A percentile compares a stretch with the other conserved stretches of the same genome.
These are phyloP conservation scores for Lanistes nyassanus DNA, from an alignment of 1,140 invertebrate species.

Conservation along the genomic window DNA sequence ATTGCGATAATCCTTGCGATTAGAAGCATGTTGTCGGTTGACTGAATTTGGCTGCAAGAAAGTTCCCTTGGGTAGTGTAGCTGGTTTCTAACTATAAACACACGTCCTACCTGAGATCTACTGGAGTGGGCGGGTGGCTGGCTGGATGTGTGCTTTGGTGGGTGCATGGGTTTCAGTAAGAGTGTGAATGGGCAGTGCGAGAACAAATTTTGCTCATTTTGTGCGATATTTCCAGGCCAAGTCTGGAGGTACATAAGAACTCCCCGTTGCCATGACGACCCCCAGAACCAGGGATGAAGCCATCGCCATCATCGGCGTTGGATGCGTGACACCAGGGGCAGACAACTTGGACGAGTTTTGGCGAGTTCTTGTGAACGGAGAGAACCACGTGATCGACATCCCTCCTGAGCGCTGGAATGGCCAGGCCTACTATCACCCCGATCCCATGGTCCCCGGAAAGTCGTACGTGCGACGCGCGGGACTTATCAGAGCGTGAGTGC, in stretches of 20 bases:
- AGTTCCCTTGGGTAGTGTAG: no score
- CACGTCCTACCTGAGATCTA: no score
- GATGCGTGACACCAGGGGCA: slow-evolving; percentile 38
- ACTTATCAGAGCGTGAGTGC: slow-evolving; percentile 45
- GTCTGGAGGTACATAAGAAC: not conserved
- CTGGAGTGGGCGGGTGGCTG: no score
- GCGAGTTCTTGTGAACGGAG: slow-evolving; percentile 50
- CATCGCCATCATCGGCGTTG: slow-evolving; percentile 41
- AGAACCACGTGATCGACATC: slow-evolving; percentile 54
- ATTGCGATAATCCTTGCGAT: no score
- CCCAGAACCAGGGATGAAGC: slow-evolving; percentile 8
- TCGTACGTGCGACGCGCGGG: slow-evolving; percentile 47
- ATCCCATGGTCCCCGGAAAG: slow-evolving; percentile 42
- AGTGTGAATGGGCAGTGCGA: no score
- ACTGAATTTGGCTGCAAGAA: no score
- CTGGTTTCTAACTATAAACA: no score
- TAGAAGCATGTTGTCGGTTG: no score
- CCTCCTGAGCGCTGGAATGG: slow-evolving; percentile 47
- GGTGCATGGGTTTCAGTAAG: no score
- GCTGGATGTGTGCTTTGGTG: no score
- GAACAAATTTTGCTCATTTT: not conserved
- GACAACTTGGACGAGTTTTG: slow-evolving; percentile 50
- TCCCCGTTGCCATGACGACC: not conserved
- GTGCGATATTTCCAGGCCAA: not conserved
- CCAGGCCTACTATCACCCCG: slow-evolving; percentile 42